Evolutionary conservation across 2,113 vertebrate genomes (phyloP).

Genomic region (Morone chrysops): DNA sequence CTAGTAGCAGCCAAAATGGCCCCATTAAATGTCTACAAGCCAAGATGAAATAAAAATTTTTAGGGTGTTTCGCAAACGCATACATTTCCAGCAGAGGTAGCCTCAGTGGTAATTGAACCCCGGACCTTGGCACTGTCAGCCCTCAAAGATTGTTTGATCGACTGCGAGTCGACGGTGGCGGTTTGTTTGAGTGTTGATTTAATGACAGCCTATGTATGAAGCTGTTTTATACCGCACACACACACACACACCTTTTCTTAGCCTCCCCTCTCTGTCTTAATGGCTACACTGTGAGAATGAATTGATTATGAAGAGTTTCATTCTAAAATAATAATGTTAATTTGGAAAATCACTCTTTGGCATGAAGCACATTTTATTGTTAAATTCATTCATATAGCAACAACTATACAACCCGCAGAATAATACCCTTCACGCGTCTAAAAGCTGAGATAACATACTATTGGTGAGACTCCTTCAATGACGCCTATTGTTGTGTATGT

Average conservation of each 20-base stretch:
- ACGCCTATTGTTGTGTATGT: conserved; percentile 36
- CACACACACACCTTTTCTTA: neutral
- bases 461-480: neutral
- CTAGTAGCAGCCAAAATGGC: neutral
- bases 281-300: conserved; percentile 23
- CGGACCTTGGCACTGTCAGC: neutral
- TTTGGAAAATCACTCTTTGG: neutral
- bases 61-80: neutral
- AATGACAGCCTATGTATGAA: conserved; percentile 8
- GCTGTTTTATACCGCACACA: neutral
- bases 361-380: conserved; percentile 35
- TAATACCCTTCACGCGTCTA: neutral
- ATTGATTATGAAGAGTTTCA: neutral
- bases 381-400: conserved; percentile 1
- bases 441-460: neutral
- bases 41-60: neutral
- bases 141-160: neutral
- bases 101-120: neutral
- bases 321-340: neutral
- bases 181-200: conserved; percentile 8
- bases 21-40: neutral
- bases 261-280: conserved; percentile 3
- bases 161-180: neutral
- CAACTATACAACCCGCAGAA: neutral
- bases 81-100: neutral